These are phyloP conservation scores for Brienomyrus longianalis DNA, from an alignment of 2,113 vertebrate species.

Conservation along the genomic window DNA sequence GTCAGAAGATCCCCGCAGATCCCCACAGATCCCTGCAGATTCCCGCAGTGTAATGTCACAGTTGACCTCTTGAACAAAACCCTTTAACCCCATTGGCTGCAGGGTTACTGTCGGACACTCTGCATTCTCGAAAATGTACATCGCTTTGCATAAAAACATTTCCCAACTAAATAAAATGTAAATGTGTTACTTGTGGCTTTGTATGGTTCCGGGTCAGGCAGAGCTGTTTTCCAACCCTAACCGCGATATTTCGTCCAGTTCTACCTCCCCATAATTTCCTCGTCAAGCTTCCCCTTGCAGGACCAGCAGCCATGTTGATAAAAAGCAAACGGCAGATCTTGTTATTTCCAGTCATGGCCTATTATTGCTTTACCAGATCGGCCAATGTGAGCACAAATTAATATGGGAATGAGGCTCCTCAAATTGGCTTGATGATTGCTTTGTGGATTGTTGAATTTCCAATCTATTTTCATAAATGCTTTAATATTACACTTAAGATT, in stretches of 20 bases:
- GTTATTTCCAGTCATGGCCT: not conserved
- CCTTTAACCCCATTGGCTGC: not conserved
- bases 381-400: not conserved
- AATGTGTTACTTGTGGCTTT: not conserved
- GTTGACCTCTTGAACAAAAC: not conserved
- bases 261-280: not conserved
- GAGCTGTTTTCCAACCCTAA: not conserved
- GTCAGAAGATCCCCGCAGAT: not conserved
- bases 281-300: not conserved
- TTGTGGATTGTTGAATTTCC: not conserved
- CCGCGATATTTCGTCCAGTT: not conserved
- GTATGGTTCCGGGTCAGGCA: not conserved
- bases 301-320: not conserved
- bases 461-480: not conserved
- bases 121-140: not conserved
- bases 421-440: not conserved
- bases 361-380: not conserved
- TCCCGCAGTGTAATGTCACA: not conserved
- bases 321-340: not conserved
- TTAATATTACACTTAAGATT: not conserved
- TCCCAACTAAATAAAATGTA: not conserved
- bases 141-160: not conserved
- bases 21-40: not conserved
- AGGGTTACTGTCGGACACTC: not conserved
- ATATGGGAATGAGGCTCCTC: not conserved